A percentile compares a stretch with the other conserved stretches of the same genome.
Conservation (phyloP, 2,888 invertebrate genomes). For the Falcaria lacertinaria region DNA sequence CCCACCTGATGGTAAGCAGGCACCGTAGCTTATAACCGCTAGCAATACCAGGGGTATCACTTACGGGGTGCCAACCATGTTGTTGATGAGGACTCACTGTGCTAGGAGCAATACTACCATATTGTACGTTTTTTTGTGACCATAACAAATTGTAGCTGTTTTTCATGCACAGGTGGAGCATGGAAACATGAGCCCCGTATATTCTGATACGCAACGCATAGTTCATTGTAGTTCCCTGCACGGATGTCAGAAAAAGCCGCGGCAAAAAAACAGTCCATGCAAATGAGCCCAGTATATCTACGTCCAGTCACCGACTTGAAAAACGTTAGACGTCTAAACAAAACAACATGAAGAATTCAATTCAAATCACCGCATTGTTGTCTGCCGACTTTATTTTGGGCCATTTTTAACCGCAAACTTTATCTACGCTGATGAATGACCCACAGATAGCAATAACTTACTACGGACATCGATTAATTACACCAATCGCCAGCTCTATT, state of each 20-base stretch:
- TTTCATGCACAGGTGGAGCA: too few species aligned
- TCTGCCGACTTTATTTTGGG: slow-evolving; percentile 56
- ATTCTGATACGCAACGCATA: too few species aligned
- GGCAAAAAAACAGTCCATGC: not conserved
- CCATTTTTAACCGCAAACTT: slow-evolving; percentile 48
- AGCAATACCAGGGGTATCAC: too few species aligned
- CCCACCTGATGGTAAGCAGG: too few species aligned
- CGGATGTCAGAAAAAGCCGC: not conserved
- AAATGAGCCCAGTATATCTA: slow-evolving; percentile 2
- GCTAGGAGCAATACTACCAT: too few species aligned
- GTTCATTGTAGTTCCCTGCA: not conserved
- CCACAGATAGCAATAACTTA: slow-evolving; percentile 20
- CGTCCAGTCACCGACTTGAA: slow-evolving; percentile 29
- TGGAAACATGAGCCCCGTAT: too few species aligned
- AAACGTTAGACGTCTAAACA: slow-evolving; percentile 50
- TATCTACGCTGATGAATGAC: slow-evolving; percentile 55
- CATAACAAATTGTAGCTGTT: too few species aligned
- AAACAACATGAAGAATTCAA: slow-evolving; percentile 59
- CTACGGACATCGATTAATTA: slow-evolving; percentile 60
- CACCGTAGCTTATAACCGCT: too few species aligned
- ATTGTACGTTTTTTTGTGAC: too few species aligned
- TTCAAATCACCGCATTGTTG: slow-evolving; percentile 73
- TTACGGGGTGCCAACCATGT: too few species aligned
- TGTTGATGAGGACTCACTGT: too few species aligned
- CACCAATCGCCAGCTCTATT: slow-evolving; percentile 59